A percentile compares a stretch with the other conserved stretches of the same genome.
These are phyloP conservation scores for Synanthedon vespiformis DNA, from an alignment of 2,888 invertebrate species.

Conservation along the genomic window DNA sequence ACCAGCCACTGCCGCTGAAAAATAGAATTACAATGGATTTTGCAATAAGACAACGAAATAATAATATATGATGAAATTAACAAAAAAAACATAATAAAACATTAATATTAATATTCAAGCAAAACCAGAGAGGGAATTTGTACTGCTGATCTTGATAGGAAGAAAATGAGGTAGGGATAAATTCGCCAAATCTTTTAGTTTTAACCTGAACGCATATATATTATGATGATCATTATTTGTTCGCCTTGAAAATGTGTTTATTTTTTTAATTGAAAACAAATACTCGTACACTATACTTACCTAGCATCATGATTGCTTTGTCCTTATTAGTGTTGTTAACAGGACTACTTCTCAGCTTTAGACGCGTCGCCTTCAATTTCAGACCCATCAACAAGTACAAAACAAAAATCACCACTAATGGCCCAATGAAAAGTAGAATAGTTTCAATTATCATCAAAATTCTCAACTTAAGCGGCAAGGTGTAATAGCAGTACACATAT, in stretches of 20 bases:
- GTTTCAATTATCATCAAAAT: slow-evolving; percentile 70
- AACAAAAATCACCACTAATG: slow-evolving; percentile 85
- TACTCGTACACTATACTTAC: slow-evolving; percentile 73
- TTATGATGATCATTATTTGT: no score
- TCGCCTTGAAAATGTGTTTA: no score
- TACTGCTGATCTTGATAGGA: no score
- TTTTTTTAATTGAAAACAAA: neutral
- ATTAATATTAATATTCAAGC: no score
- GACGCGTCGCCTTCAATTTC: slow-evolving; percentile 73
- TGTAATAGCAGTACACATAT: slow-evolving; percentile 46
- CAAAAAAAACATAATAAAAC: no score
- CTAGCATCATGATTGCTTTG: slow-evolving; percentile 82
- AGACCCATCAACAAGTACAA: slow-evolving; percentile 82
- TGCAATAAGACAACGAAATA: no score
- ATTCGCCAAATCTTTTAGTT: no score
- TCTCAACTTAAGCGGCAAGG: slow-evolving; percentile 25
- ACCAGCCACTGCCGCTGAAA: slow-evolving; percentile 52
- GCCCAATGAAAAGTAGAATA: slow-evolving; percentile 85
- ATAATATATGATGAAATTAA: no score
- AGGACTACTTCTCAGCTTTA: slow-evolving; percentile 61
- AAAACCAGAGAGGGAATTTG: no score
- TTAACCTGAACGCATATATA: no score
- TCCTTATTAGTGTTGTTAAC: slow-evolving; percentile 47
- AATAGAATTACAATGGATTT: no score
- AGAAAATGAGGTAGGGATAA: no score